These are phyloP conservation scores for Papilio helenus DNA, from an alignment of 1,140 invertebrate species.

Conservation along the genomic window DNA sequence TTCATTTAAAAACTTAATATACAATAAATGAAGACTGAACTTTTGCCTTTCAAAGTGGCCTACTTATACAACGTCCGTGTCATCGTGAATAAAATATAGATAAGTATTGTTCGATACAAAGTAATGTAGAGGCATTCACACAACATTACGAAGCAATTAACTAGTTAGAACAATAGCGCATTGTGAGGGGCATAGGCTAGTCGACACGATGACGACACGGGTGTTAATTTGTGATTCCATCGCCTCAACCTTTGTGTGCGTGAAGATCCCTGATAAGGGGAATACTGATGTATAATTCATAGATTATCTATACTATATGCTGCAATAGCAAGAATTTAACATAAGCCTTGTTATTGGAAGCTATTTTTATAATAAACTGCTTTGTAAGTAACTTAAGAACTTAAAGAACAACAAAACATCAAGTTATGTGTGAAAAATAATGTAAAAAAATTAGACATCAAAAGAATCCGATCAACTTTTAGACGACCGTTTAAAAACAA, in stretches of 20 bases:
- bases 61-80: conserved; percentile 27
- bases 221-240: conserved; percentile 45
- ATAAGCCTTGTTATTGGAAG: not conserved
- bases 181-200: conserved; percentile 37
- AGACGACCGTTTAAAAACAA: not conserved
- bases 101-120: conserved; percentile 32
- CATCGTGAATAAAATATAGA: conserved; percentile 18
- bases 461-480: conserved; percentile 1
- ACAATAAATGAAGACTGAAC: not conserved
- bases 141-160: conserved; percentile 49
- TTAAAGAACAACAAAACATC: not conserved
- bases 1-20: not conserved
- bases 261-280: conserved; percentile 34
- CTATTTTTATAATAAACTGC: too few relatives aligned
- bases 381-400: not conserved
- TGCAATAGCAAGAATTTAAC: conserved; percentile 6
- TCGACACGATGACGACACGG: conserved; percentile 39
- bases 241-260: conserved; percentile 27
- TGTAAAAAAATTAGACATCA: not conserved
- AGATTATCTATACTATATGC: conserved; percentile 18
- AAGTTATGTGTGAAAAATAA: not conserved
- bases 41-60: not conserved
- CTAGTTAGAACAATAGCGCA: conserved; percentile 48
- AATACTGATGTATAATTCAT: conserved; percentile 31
- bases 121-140: conserved; percentile 39